These are phyloP conservation scores for Ictidomys tridecemlineatus DNA, from an alignment of 2,113 vertebrate genomes.

Conservation along the genomic window DNA sequence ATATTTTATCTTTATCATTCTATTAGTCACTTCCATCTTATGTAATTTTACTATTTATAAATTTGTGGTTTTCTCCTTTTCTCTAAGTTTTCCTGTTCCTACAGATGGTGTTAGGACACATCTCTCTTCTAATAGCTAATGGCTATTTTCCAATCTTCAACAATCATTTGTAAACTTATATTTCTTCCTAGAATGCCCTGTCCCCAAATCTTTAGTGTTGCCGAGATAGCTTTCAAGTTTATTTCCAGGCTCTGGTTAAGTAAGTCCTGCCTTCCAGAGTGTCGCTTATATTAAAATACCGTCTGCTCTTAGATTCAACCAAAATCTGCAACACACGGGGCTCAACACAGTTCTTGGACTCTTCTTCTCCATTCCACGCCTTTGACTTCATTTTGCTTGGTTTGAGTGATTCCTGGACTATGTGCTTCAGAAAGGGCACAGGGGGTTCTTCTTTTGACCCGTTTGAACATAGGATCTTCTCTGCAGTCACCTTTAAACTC, in stretches of 20 bases:
- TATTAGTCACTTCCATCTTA: background rate
- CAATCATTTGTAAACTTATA: background rate
- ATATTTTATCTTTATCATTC: background rate
- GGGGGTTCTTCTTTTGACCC: background rate
- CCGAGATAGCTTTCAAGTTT: background rate
- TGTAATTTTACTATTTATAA: background rate
- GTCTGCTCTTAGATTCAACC: background rate
- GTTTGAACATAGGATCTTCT: background rate
- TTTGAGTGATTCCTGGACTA: background rate
- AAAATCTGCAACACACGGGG: background rate
- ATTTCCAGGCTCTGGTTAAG: background rate
- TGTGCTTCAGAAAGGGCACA: background rate
- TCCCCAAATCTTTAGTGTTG: background rate
- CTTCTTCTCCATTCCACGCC: background rate
- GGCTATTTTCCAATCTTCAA: background rate
- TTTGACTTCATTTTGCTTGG: background rate
- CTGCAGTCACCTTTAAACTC: background rate
- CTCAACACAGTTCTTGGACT: background rate
- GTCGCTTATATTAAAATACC: background rate
- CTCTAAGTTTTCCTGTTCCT: background rate
- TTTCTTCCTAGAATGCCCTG: background rate
- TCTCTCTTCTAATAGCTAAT: background rate
- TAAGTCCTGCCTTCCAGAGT: too few relatives aligned
- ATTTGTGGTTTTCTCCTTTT: background rate
- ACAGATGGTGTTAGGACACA: too few relatives aligned